A percentile compares a stretch with the other conserved stretches of the same genome.
These are phyloP conservation scores for Sylvilagus floridanus DNA, from an alignment of 2,797 vertebrate genomes.

Conservation along the genomic window DNA sequence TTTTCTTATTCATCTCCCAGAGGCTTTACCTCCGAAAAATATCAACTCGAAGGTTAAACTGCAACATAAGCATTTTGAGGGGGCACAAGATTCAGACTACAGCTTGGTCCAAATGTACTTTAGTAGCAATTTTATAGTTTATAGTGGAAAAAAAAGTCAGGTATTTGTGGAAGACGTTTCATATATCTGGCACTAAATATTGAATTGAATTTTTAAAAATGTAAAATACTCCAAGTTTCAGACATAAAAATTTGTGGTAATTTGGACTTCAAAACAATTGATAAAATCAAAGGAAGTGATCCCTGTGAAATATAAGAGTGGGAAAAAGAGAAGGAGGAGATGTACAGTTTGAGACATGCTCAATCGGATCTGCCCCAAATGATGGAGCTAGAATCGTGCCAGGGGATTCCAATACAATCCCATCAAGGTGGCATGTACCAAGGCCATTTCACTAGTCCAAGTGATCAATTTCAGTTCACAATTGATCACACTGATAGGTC, in stretches of 20 bases:
- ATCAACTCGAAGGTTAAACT: background rate
- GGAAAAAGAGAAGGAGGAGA: too few species aligned
- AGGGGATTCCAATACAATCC: too few species aligned
- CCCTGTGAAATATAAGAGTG: too few species aligned
- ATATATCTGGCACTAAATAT: background rate
- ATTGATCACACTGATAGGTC: too few species aligned
- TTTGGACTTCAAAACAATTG: background rate
- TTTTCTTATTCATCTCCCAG: too few species aligned
- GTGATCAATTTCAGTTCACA: too few species aligned
- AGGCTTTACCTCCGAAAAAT: background rate
- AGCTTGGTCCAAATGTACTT: background rate
- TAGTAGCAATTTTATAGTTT: background rate
- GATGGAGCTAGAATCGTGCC: too few species aligned
- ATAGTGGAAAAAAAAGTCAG: background rate
- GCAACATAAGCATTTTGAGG: background rate
- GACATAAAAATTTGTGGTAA: background rate
- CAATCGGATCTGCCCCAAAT: too few species aligned
- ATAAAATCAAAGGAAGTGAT: background rate
- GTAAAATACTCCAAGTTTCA: background rate
- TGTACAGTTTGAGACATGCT: too few species aligned
- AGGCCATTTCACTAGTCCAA: too few species aligned
- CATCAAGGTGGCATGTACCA: too few species aligned
- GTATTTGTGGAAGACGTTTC: background rate
- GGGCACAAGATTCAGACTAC: background rate
- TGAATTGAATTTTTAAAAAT: background rate